A percentile compares a stretch with the other conserved stretches of the same genome.
Conservation (phyloP, 2,113 vertebrate genomes). For the Austrofundulus limnaeus region DNA sequence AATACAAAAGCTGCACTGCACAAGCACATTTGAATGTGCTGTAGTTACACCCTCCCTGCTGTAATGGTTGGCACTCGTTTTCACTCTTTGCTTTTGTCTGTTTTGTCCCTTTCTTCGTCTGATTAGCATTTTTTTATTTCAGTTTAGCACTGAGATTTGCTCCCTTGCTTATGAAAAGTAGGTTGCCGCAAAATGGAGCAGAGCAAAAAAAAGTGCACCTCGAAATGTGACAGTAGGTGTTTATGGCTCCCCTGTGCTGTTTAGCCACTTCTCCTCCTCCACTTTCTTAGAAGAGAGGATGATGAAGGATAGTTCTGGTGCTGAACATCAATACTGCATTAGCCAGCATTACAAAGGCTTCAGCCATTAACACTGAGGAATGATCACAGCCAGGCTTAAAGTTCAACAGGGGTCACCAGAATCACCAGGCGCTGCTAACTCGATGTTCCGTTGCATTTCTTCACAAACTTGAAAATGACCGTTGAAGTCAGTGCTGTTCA, state of each 20-base stretch:
- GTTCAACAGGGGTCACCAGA: slow-evolving; percentile 72
- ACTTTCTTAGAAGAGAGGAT: slow-evolving; percentile 60
- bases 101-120: slow-evolving; percentile 32
- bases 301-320: slow-evolving; percentile 74
- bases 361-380: slow-evolving; percentile 76
- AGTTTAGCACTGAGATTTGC: slow-evolving; percentile 32
- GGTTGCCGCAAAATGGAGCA: slow-evolving; percentile 56
- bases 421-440: slow-evolving; percentile 42
- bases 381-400: slow-evolving; percentile 62
- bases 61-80: slow-evolving; percentile 48
- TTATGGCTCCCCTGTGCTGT: slow-evolving; percentile 71
- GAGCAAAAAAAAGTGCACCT: slow-evolving; percentile 30
- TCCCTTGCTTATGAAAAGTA: slow-evolving; percentile 51
- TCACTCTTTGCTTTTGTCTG: slow-evolving; percentile 41
- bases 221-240: slow-evolving; percentile 55
- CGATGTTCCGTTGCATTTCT: slow-evolving; percentile 39
- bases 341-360: slow-evolving; percentile 74
- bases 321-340: slow-evolving; percentile 86
- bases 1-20: slow-evolving; percentile 56
- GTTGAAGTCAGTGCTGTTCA: slow-evolving; percentile 12
- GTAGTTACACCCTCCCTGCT: slow-evolving; percentile 51
- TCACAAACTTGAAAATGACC: slow-evolving; percentile 14
- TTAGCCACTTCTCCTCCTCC: slow-evolving; percentile 66
- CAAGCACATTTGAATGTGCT: slow-evolving; percentile 43
- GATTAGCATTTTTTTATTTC: slow-evolving; percentile 13